phyloP scores from a whole-genome alignment of 2,888 invertebrate species.

The Eupelmus urozonus region DNA sequence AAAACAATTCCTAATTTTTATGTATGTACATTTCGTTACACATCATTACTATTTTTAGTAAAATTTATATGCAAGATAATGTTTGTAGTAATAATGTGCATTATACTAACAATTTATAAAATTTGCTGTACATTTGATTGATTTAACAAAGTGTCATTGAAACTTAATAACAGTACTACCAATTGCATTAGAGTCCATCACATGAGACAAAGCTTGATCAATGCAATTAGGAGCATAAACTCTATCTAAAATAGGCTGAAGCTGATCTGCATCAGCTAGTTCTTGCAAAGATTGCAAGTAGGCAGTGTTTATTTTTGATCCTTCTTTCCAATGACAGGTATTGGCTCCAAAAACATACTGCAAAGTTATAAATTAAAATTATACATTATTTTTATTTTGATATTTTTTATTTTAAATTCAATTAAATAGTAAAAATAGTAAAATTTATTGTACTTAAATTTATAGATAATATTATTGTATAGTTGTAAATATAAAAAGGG shows the following conservation, averaged over 20 bases:
- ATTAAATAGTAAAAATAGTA: too few relatives aligned
- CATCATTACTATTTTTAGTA: constrained; percentile 22
- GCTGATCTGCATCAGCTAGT: constrained; percentile 79
- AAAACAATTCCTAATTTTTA: constrained; percentile 6
- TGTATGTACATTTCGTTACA: constrained; percentile 42
- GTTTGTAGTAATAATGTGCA: background rate
- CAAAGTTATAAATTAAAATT: constrained; percentile 59
- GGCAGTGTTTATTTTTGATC: constrained; percentile 69
- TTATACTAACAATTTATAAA: constrained; percentile 35
- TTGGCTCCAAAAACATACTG: constrained; percentile 75
- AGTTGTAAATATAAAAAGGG: background rate
- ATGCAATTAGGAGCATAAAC: constrained; percentile 78
- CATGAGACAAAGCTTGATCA: constrained; percentile 77
- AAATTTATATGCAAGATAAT: constrained; percentile 16
- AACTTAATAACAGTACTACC: constrained; percentile 79
- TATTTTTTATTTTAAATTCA: too few relatives aligned
- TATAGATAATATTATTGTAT: too few relatives aligned
- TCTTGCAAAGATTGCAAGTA: constrained; percentile 75
- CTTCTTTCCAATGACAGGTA: constrained; percentile 72
- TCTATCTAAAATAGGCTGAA: constrained; percentile 81
- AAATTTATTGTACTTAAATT: background rate
- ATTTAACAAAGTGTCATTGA: constrained; percentile 68
- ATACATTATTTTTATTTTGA: constrained; percentile 17
- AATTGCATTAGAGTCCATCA: constrained; percentile 76
- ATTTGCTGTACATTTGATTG: constrained; percentile 20